Evolutionary conservation across 2,113 vertebrate species (phyloP).

Genomic region (Dipodomys merriami): DNA sequence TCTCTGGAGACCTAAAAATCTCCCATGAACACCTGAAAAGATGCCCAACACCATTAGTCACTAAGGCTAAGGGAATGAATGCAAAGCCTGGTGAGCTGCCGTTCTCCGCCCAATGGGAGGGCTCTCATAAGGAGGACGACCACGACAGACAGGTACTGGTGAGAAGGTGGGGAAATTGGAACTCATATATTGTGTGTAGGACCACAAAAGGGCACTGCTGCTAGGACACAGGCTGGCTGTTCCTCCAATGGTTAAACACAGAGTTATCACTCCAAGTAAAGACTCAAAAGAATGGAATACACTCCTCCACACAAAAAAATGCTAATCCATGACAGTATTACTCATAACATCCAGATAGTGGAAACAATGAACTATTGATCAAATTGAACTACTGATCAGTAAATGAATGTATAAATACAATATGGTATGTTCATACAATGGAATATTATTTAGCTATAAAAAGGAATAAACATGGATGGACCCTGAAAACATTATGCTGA

Average conservation of each 20-base stretch:
- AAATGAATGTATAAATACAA: background rate
- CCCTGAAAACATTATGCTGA: background rate
- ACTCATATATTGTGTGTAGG: background rate
- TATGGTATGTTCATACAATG: rapidly evolving
- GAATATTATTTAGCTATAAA: background rate
- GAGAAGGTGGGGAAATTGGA: background rate
- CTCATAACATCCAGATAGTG: background rate
- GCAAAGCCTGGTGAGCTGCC: background rate
- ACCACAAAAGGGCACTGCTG: background rate
- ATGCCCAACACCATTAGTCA: too few species aligned
- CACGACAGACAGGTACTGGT: background rate
- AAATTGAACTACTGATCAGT: background rate
- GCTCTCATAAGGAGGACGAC: background rate
- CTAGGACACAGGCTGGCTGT: background rate
- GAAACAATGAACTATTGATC: background rate
- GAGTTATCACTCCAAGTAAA: background rate
- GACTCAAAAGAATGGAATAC: background rate
- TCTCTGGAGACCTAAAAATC: background rate
- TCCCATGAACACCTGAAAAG: background rate
- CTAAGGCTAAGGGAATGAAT: background rate
- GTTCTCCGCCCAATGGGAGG: rapidly evolving
- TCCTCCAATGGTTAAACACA: background rate
- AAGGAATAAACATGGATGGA: background rate
- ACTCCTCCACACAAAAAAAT: background rate
- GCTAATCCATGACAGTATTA: background rate